A percentile compares a stretch with the other conserved stretches of the same genome.
These are phyloP conservation scores for Lepidochrysops patricia DNA, from an alignment of 2,888 invertebrate genomes.

Conservation along the genomic window DNA sequence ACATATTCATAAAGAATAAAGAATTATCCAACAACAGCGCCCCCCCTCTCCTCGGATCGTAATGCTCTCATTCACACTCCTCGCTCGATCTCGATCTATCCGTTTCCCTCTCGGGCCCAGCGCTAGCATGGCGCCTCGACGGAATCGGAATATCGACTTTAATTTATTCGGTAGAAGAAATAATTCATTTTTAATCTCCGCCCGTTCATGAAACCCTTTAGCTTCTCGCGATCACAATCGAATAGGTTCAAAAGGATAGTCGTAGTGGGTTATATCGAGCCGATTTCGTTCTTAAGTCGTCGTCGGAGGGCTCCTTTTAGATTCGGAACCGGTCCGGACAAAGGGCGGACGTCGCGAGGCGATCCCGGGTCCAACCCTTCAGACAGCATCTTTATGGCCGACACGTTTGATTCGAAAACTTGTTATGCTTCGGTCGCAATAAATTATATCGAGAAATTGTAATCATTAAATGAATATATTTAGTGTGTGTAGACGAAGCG, in stretches of 20 bases:
- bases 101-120: slow-evolving; percentile 59
- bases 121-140: slow-evolving; percentile 41
- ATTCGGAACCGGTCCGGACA: slow-evolving; percentile 41
- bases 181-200: slow-evolving; percentile 63
- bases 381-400: slow-evolving; percentile 72
- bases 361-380: slow-evolving; percentile 64
- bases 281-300: slow-evolving; percentile 70
- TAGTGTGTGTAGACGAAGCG: slow-evolving; percentile 57
- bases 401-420: slow-evolving; percentile 74
- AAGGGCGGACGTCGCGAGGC: slow-evolving; percentile 66
- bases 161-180: slow-evolving; percentile 70
- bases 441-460: slow-evolving; percentile 75
- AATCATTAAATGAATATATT: slow-evolving; percentile 57
- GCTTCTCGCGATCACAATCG: slow-evolving; percentile 42
- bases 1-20: slow-evolving; percentile 75
- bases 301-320: slow-evolving; percentile 62
- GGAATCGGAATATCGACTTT: slow-evolving; percentile 70
- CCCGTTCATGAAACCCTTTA: slow-evolving; percentile 67
- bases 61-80: slow-evolving; percentile 73
- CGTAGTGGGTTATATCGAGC: slow-evolving; percentile 55
- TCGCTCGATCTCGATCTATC: slow-evolving; percentile 66
- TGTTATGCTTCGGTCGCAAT: slow-evolving; percentile 73
- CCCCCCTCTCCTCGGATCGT: slow-evolving; percentile 48
- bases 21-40: slow-evolving; percentile 57
- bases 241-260: slow-evolving; percentile 64